phyloP scores from a whole-genome alignment of 2,797 vertebrate species.

The Sebastes itinus region DNA sequence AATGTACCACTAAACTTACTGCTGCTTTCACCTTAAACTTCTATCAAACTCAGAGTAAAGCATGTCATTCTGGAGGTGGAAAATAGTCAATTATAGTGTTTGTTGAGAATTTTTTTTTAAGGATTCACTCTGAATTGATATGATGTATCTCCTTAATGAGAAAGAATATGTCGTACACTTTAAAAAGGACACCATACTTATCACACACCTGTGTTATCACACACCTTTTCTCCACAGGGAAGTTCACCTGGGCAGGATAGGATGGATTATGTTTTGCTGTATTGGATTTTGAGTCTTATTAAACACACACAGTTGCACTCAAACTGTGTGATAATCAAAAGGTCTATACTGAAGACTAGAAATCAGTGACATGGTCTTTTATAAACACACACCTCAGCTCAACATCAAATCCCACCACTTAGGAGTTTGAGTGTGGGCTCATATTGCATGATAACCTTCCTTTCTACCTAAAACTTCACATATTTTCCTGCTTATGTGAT shows the following conservation, averaged over 20 bases:
- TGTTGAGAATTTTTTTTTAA: not conserved
- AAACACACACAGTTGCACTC: too few relatives aligned
- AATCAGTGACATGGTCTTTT: too few relatives aligned
- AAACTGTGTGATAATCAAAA: too few relatives aligned
- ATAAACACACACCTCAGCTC: not conserved
- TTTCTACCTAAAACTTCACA: not conserved
- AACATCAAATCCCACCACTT: slow-evolving; percentile 12
- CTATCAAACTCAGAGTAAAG: not conserved
- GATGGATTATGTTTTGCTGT: too few relatives aligned
- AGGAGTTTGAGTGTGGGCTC: slow-evolving; percentile 2
- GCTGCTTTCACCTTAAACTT: too few relatives aligned
- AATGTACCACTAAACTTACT: not conserved
- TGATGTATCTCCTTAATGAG: not conserved
- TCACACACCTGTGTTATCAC: not conserved
- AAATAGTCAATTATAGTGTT: not conserved
- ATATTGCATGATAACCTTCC: not conserved
- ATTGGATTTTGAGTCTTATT: too few relatives aligned
- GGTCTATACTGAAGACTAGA: too few relatives aligned
- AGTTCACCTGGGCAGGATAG: too few relatives aligned
- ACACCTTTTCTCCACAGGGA: too few relatives aligned
- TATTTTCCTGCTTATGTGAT: not conserved
- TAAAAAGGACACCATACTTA: not conserved
- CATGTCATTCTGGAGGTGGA: not conserved
- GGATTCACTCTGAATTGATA: not conserved
- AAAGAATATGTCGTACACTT: not conserved